Evolutionary conservation across 1,140 invertebrate species (phyloP).

Genomic region (Steinernema khuongi): DNA sequence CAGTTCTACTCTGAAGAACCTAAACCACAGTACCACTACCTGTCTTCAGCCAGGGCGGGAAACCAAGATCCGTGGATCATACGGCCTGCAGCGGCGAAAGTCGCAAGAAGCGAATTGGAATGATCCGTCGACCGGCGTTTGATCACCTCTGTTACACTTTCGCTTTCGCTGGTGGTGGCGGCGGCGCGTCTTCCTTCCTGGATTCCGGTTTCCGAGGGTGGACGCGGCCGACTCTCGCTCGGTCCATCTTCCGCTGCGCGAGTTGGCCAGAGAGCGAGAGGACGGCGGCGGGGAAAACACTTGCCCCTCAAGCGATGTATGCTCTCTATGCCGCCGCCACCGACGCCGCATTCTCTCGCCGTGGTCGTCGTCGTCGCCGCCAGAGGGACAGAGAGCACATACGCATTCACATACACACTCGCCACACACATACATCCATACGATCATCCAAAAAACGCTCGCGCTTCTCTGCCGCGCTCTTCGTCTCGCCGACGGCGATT

Average conservation of each 20-base stretch:
- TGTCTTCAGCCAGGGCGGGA: too few species aligned
- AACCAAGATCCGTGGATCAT: too few species aligned
- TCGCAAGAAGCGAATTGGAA: background rate
- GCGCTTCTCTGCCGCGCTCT: constrained; percentile 12
- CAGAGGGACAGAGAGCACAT: background rate
- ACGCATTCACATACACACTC: constrained; percentile 15
- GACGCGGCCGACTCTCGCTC: background rate
- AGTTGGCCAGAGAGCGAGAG: constrained; percentile 4
- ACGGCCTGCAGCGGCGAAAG: too few species aligned
- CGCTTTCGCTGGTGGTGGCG: too few species aligned
- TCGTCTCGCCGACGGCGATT: background rate
- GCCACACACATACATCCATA: constrained; percentile 15
- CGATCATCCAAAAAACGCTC: constrained; percentile 12
- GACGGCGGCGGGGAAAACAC: constrained; percentile 13
- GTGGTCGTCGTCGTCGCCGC: background rate
- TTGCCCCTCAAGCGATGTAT: constrained; percentile 12
- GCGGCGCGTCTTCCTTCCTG: background rate
- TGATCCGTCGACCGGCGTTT: too few species aligned
- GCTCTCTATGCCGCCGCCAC: background rate
- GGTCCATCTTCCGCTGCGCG: background rate
- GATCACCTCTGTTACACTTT: constrained; percentile 13
- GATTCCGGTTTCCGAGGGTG: constrained; percentile 16
- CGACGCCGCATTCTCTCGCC: constrained; percentile 8
- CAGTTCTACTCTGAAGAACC: too few species aligned
- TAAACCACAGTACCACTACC: too few species aligned